phyloP scores from a whole-genome alignment of 2,888 invertebrate genomes.

The Pseudococcus longispinus region DNA sequence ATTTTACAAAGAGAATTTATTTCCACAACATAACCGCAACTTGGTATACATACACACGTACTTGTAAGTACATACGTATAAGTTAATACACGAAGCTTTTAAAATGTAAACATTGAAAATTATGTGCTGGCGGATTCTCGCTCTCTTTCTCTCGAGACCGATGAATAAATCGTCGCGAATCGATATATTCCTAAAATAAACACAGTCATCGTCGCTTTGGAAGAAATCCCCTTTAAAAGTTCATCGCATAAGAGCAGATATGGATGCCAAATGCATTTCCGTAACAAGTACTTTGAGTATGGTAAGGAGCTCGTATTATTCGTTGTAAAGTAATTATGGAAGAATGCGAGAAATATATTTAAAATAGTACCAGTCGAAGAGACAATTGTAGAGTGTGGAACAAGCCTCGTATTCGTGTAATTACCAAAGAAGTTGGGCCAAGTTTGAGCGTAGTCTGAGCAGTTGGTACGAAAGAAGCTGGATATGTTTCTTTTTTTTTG shows the following conservation, averaged over 20 bases:
- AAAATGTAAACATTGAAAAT: not conserved
- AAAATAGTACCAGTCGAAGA: not conserved
- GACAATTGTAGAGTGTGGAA: not conserved
- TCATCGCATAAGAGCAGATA: not conserved
- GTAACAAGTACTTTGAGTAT: not conserved
- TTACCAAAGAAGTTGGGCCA: not conserved
- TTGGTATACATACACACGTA: not conserved
- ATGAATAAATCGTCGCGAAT: conserved; percentile 4
- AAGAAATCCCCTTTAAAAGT: not conserved
- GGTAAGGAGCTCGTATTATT: not conserved
- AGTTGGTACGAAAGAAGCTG: too few relatives aligned
- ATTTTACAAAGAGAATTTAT: not conserved
- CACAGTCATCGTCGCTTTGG: not conserved
- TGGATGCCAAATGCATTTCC: conserved; percentile 16
- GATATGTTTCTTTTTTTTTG: too few relatives aligned
- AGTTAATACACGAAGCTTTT: not conserved
- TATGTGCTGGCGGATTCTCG: not conserved
- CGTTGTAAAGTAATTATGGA: not conserved
- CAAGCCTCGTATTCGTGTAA: not conserved
- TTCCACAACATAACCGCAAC: not conserved
- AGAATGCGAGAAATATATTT: not conserved
- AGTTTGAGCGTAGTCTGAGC: too few relatives aligned
- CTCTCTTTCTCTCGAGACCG: not conserved
- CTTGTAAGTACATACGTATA: not conserved
- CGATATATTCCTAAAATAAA: not conserved